Evolutionary conservation across 2,797 vertebrate species (phyloP).

Genomic region (Leptatherina wallacei): DNA sequence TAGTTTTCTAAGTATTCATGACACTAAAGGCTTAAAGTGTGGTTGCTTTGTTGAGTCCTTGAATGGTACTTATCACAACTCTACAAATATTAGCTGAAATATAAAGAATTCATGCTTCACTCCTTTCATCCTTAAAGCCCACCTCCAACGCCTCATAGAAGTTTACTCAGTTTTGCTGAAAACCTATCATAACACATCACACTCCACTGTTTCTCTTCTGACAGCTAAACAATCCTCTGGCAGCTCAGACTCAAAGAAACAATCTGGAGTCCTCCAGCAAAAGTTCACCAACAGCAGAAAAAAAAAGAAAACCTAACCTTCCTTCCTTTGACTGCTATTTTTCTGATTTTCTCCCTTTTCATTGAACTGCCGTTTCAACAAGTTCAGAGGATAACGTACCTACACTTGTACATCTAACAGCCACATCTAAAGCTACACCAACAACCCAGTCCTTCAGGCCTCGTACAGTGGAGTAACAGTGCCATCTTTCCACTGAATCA

Average conservation of each 20-base stretch:
- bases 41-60: constrained; percentile 23
- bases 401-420: background rate
- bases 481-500: constrained; percentile 91
- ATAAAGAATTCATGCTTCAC: constrained; percentile 4
- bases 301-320: background rate
- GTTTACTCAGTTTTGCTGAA: constrained; percentile 26
- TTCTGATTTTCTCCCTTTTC: background rate
- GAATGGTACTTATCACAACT: background rate
- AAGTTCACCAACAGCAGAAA: background rate
- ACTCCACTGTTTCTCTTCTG: constrained; percentile 16
- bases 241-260: constrained; percentile 1
- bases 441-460: constrained; percentile 35
- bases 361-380: background rate
- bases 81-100: background rate
- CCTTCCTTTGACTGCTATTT: background rate
- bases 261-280: background rate
- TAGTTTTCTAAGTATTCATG: constrained; percentile 21
- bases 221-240: background rate
- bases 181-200: background rate
- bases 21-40: constrained; percentile 19
- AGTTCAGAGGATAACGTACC: background rate
- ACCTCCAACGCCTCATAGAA: constrained; percentile 13
- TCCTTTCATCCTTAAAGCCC: constrained; percentile 30
- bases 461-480: constrained; percentile 89
- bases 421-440: background rate